Evolutionary conservation across 2,113 vertebrate species (phyloP).

Genomic region (Hippocampus mohnikei): DNA sequence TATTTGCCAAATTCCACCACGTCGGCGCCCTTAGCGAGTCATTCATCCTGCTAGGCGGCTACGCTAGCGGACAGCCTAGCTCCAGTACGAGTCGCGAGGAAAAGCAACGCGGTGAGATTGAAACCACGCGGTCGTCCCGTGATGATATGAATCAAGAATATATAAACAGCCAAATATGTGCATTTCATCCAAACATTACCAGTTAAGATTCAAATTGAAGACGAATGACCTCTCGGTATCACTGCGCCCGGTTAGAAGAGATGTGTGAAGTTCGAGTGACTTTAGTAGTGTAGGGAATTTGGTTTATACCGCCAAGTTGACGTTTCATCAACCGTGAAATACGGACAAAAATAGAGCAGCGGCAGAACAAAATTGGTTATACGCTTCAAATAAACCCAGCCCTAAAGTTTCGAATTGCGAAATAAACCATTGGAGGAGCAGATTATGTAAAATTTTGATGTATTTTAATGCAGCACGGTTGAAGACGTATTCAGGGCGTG

Average conservation of each 20-base stretch:
- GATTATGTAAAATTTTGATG: neutral
- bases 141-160: neutral
- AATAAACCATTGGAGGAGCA: too few species aligned
- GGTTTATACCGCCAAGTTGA: accelerated
- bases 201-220: slow-evolving; percentile 11
- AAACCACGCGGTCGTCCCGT: neutral
- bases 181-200: slow-evolving; percentile 32
- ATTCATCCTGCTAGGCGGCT: slow-evolving; percentile 4
- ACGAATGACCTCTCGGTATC: slow-evolving; percentile 68
- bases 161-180: neutral
- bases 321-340: neutral
- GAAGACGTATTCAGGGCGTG: neutral
- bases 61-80: neutral
- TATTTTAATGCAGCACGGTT: neutral
- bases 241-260: slow-evolving; percentile 29
- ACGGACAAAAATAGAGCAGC: neutral
- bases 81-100: too few species aligned
- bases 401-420: neutral
- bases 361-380: neutral
- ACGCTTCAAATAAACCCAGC: neutral
- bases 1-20: neutral
- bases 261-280: neutral
- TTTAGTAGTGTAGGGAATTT: neutral
- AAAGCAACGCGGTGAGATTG: neutral
- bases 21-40: neutral